phyloP scores from a whole-genome alignment of 2,888 invertebrate species.

The Fragum fragum region DNA sequence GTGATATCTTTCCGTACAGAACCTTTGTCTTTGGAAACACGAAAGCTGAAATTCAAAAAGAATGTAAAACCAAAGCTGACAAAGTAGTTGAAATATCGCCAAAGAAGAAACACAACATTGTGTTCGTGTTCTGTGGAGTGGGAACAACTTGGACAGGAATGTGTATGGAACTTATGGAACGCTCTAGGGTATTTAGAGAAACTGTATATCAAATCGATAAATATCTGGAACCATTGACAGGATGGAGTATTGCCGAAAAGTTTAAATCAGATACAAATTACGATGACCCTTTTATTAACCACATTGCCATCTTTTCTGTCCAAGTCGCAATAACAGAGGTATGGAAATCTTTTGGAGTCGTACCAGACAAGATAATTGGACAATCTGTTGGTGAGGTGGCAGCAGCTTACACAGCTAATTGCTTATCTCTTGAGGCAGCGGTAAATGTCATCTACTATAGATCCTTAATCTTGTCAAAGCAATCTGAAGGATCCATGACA shows the following conservation, averaged over 20 bases:
- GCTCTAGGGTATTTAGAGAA: slow-evolving; percentile 42
- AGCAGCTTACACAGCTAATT: slow-evolving; percentile 66
- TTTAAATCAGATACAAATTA: slow-evolving; percentile 43
- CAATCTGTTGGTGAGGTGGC: slow-evolving; percentile 76
- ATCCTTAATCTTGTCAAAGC: slow-evolving; percentile 50
- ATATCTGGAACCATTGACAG: slow-evolving; percentile 35
- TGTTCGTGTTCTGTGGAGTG: slow-evolving; percentile 75
- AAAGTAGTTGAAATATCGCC: not conserved
- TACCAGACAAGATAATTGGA: slow-evolving; percentile 65
- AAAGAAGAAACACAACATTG: slow-evolving; percentile 30
- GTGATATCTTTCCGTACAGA: slow-evolving; percentile 64
- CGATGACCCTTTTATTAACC: slow-evolving; percentile 64
- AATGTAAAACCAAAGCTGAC: slow-evolving; percentile 35
- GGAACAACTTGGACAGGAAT: slow-evolving; percentile 72
- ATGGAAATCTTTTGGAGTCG: slow-evolving; percentile 64
- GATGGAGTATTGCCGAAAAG: slow-evolving; percentile 61
- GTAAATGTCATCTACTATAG: slow-evolving; percentile 69
- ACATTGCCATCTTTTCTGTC: slow-evolving; percentile 69
- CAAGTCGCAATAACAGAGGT: slow-evolving; percentile 63
- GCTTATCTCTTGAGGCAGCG: slow-evolving; percentile 57
- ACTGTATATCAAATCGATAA: slow-evolving; percentile 57
- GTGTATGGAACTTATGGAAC: slow-evolving; percentile 59
- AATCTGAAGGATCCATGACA: slow-evolving; percentile 64
- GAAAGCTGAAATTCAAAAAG: slow-evolving; percentile 27
- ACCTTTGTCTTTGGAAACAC: slow-evolving; percentile 34